Base-by-base conservation (phyloP, 2,797 vertebrate genomes). In the Hypotaenidia philippensis region DNA sequence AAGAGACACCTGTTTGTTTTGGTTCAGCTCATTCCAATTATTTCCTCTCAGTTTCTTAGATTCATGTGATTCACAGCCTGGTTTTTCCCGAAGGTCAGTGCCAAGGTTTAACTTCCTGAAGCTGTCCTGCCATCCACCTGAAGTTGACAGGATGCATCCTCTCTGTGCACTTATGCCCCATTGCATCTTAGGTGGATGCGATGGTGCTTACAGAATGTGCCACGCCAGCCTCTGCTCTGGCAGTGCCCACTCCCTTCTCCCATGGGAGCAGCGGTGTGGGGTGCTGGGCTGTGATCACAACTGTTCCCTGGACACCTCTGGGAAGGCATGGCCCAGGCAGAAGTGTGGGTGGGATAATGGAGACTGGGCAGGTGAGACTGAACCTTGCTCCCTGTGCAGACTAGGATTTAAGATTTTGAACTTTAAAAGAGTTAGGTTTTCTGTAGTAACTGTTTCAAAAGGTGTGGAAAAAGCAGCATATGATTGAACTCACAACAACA, bases 371-470 rank as follows among this genome's bases (percentile, higher is more conserved):
- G 10, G 9, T 72, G 44, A 72, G 11, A 69, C 84, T 75, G 41
- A 88, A 66, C 18, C 38, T 81, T 61, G 40, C 9, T 90, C 53
- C 19, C 13, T 82, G 47, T 75, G 59, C 71, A 78, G n/a, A 61
- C 32, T 41, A 63, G 47, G 47, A 75, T 78, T 79, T 87, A 86
- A 64, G 60, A 69, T 13, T 60, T 72, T 81, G 57, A 78, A 53
- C 21, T 78, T 71, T 3, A 72, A 55, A 78, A 56, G n/a, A 27
- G 12, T 81, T 55, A 55, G 31, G 20, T 32, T 66, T 34, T 65
- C 20, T 40, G 22, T 19, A 49, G 21, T 78, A 80, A 47, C 60
- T 93, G n/a, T 64, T 95, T 92, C 61, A 83, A 81, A 90, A 88
- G n/a, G 65, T 23, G 22, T 34, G 70, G 61, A 59, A 71, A 82